These are phyloP conservation scores for Periophthalmus modestus DNA, from an alignment of 2,113 vertebrate species.

Conservation along the genomic window DNA sequence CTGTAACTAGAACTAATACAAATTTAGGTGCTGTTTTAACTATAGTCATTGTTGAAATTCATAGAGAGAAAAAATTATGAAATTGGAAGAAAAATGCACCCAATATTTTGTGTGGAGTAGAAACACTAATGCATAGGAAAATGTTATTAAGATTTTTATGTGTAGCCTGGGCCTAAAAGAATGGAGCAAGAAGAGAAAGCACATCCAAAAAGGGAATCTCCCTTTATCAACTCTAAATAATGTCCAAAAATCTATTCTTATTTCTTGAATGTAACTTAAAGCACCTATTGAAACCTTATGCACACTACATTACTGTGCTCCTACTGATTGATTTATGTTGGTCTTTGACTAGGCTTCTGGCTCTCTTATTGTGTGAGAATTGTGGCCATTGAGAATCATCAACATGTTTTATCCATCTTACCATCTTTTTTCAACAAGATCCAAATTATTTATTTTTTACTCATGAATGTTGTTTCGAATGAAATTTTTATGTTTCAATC, in stretches of 20 bases:
- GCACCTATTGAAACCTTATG: slow-evolving; percentile 55
- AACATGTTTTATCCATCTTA: slow-evolving; percentile 36
- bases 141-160: not conserved
- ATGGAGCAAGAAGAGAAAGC: slow-evolving; percentile 62
- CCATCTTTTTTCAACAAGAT: slow-evolving; percentile 42
- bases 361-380: slow-evolving; percentile 11
- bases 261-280: slow-evolving; percentile 68
- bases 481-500: not conserved
- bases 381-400: slow-evolving; percentile 20
- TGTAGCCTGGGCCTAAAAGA: slow-evolving; percentile 1
- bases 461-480: slow-evolving; percentile 67
- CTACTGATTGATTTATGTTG: slow-evolving; percentile 23
- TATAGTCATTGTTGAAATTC: not conserved
- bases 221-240: slow-evolving; percentile 33
- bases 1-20: too few species aligned
- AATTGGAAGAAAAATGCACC: not conserved
- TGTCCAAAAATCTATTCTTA: slow-evolving; percentile 20
- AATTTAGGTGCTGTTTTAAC: not conserved
- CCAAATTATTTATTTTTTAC: slow-evolving; percentile 64
- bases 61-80: not conserved
- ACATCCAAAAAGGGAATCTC: slow-evolving; percentile 57
- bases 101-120: not conserved
- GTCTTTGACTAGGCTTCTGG: slow-evolving; percentile 16
- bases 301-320: slow-evolving; percentile 31
- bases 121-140: not conserved